Evolutionary conservation across 2,113 vertebrate species (phyloP), one percentile per base, ranked within the genome.

Genomic region (Bufo bufo): DNA sequence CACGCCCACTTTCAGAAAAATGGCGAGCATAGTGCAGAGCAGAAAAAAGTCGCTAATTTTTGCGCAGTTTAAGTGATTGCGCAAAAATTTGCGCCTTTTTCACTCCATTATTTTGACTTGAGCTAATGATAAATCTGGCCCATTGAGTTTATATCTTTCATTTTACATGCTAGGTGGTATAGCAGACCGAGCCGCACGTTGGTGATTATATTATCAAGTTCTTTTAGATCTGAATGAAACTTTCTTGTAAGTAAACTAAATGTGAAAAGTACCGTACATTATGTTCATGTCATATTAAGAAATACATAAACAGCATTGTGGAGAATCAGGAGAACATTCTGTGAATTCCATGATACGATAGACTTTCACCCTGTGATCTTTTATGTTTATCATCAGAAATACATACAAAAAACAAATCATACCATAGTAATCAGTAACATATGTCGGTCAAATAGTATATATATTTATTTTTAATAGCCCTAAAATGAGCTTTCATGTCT

Each of bases 401-500:
- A 66, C 20, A 52, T 50, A 23, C 4, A 4, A 23, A 45, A 23
- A 71, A n/a, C 14, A 54, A 33, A 71, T 52, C 65, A 54, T 52
- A 47, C 13, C 82, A 50, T 49, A 3, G 45, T 84, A 77, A 77
- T 65, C 19, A 63, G 54, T 50, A 77, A 19, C 71, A 77, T 3
- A 49, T 75, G 84, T 54, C 20, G 12, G 33, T 33, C 14, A 11
- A 66, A 63, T 33, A 65, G 4, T 52, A 63, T 77, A 77, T 78
- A 47, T 65, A 66, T 86, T 78, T 78, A 52, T 52, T 54, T 63
- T 47, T 65, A 86, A 78, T 78, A 52, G 45, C 52, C 58, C n/a
- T 13, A 85, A 54, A 77, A 77, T 52, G 45, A 77, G 74, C 58
- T 65, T 86, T 86, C 45, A 86, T 66, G 63, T 50, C 58, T 45